Evolutionary conservation across 2,113 vertebrate species (phyloP), one percentile per base, ranked within the genome.

Genomic region (Phyllostomus discolor): DNA sequence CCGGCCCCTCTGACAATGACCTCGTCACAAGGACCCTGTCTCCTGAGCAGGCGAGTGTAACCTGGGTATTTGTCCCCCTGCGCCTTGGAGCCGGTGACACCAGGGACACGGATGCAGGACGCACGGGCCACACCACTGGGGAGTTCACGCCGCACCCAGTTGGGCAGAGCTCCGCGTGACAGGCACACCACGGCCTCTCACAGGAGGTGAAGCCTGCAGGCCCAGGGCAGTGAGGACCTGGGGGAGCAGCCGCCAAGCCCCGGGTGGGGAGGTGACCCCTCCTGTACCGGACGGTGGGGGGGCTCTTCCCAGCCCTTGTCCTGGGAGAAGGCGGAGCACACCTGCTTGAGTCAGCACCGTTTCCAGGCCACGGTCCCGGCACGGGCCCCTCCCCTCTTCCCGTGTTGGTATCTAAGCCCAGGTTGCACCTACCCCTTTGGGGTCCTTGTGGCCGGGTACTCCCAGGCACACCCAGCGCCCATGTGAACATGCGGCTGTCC

Each of bases 131-230:
- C 2, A 4, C 10, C 14, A 10, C 1, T 24, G n/a, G 78, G 24
- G n/a, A 78, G 19, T 50, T 31, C 4, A 5, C 2, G 3, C 24
- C 15, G 1, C 4, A n/a, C n/a, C n/a, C n/a, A 12, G 1, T 12
- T 0, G 0, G 9, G 28, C 35, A 20, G 43, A 41, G 10, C 10
- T 16, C 26, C 19, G 17, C 0, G 0, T 6, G 26, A 15, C 2
- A 6, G 6, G 78, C 20, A 11, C 1, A 4, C 5, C 7, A 28
- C 7, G 19, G 28, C 7, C 0, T 16, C 62, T 41, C 19, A 9
- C 8, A 5, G 35, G 9, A 54, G 41, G 33, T 9, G 6, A 2
- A 19, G 9, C 10, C 57, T 69, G 7, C 0, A 38, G 26, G 10
- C 54, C 57, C 0, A 1, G 38, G 22, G 2, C 5, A 17, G 38